A percentile compares a stretch with the other conserved stretches of the same genome.
These are phyloP conservation scores for Poecile montanus DNA, from an alignment of 2,797 vertebrate genomes.

Conservation along the genomic window DNA sequence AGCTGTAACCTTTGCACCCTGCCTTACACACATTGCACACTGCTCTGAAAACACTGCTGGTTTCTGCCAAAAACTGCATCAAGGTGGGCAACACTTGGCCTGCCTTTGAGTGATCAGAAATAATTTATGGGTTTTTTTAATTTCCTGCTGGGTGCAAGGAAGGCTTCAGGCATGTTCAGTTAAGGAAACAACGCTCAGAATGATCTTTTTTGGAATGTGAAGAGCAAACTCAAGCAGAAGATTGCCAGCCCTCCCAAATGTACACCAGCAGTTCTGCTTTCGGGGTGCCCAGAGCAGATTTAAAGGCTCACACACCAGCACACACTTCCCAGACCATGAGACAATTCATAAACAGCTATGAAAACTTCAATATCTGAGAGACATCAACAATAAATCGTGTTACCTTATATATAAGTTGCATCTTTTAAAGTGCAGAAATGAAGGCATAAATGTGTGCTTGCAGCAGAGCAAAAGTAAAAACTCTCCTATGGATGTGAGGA, in stretches of 20 bases:
- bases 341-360: not conserved
- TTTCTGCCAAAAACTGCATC: not conserved
- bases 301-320: not conserved
- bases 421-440: not conserved
- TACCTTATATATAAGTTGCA: constrained; percentile 59
- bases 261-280: not conserved
- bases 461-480: constrained; percentile 20
- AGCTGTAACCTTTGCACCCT: not conserved
- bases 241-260: not conserved
- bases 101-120: not conserved
- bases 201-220: not conserved
- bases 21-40: not conserved
- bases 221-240: not conserved
- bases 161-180: not conserved
- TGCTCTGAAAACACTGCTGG: not conserved
- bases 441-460: not conserved
- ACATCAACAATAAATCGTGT: not conserved
- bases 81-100: not conserved
- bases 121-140: not conserved
- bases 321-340: not conserved
- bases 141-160: not conserved
- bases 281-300: not conserved
- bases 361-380: not conserved
- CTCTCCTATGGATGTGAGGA: not conserved
- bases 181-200: not conserved